Base-by-base conservation (phyloP, 2,888 invertebrate species). In the Drosophila demipolita region DNA sequence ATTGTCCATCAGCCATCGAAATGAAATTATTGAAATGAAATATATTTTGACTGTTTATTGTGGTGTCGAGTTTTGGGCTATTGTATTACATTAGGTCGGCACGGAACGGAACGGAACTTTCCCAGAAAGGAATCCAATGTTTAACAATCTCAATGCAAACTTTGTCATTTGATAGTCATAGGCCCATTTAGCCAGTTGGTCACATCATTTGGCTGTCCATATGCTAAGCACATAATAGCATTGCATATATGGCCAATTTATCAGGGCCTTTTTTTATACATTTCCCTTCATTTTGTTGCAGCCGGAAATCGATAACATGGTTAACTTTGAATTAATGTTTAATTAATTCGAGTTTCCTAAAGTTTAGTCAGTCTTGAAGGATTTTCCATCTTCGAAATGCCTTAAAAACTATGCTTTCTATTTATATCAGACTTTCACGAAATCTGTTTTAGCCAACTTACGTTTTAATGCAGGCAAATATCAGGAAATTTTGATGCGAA, bases 1-100 rank as follows among this genome's bases (percentile, higher is more conserved):
- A 52, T 32, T 55, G 42, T 55, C 58, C 68, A 70, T 54, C 76
- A 66, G 48, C 33, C 66, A 71, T 54, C 77, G 52, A 60, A 78
- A 78, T 68, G 77, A 79, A 83, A 74, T 89, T 78, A 86, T 88
- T 80, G 75, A 84, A 86, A 86, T 84, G 54, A 87, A 81, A 86
- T 78, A 77, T 73, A 32, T 52, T 62, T 68, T 48, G 55, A 57
- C 67, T 79, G 78, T 80, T 82, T 82, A 58, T 57, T 52, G 55
- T 75, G 87, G 81, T 81, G 78, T 86, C 81, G 71, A 81, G 69
- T 89, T 89, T 45, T 69, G 48, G 55, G 63, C 62, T 82, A 87
- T 89, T 87, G 71, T 74, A 62, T 84, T 89, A 89, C 78, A 63
- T 64, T 78, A 66, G 66, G 66, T 60, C 67, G 59, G 33, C 17